Base-by-base conservation (phyloP, 2,888 invertebrate genomes). In the Melitaea athalia region DNA sequence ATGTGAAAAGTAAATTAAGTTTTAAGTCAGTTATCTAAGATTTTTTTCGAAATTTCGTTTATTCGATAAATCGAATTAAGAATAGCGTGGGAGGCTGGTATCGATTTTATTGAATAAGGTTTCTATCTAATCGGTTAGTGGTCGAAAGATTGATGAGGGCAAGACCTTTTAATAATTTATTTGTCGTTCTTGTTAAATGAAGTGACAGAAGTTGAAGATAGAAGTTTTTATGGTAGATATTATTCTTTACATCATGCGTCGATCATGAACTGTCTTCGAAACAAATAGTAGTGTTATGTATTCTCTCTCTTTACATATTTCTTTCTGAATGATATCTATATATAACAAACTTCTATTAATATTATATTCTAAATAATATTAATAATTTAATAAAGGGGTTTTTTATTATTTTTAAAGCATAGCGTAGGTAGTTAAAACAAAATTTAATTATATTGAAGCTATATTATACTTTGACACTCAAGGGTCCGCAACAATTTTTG, bases 101-200 rank as follows among this genome's bases (percentile, higher is more conserved):
- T 84, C 81, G 80, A 79, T 80, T 82, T 80, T 79, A 77, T 83
- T 80, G 81, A 86, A 84, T 85, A 83, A 82, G 77, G 65, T 66
- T 33, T 77, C 77, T 85, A 90, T 91, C 89, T 89, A 85, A 90
- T 90, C 89, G 81, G 74, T 78, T 88, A 91, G 89, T 90, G 89
- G 87, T 68, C 73, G 61, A 65, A 84, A 86, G 89, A 89, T 91
- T 82, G 89, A 91, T 89, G 85, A 77, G 74, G 78, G 79, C 80
- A 85, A 85, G 83, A 82, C 1, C 31, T 76, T 75, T 79, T 81
- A 84, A 81, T 79, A 80, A 79, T 81, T 81, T 80, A 79, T 81
- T 65, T 68, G 68, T 71, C 53, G 43, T 57, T 50, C 53, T 52
- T 5, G 24, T 24, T 53, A 31, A 53, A 53, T 6, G 53, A 14